Conservation (phyloP, 2,888 invertebrate genomes). For the Caenorhabditis uteleia region DNA sequence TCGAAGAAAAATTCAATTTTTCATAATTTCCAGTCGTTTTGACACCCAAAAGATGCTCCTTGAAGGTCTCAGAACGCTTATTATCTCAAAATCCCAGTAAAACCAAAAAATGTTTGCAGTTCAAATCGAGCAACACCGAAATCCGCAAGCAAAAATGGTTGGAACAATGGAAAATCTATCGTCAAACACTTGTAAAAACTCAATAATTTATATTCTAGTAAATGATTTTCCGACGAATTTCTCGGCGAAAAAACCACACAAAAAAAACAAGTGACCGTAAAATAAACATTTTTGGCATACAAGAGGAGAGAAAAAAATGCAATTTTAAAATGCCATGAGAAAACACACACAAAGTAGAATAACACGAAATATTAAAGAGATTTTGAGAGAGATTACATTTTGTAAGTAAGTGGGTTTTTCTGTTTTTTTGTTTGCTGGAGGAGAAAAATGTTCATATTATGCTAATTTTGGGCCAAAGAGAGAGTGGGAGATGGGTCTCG, state of each 20-base stretch:
- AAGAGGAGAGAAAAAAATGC: background rate
- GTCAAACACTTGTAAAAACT: constrained; percentile 4
- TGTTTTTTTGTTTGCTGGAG: too few relatives aligned
- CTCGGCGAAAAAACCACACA: background rate
- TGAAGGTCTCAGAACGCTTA: background rate
- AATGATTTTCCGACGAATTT: background rate
- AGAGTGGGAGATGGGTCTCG: too few relatives aligned
- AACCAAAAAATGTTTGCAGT: constrained; percentile 11
- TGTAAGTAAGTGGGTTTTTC: too few relatives aligned
- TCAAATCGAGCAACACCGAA: constrained; percentile 12
- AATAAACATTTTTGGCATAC: constrained; percentile 1
- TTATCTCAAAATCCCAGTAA: background rate
- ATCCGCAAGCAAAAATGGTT: constrained; percentile 22
- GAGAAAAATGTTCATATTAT: too few relatives aligned
- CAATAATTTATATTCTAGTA: background rate
- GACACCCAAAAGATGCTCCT: too few relatives aligned
- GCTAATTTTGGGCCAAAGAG: too few relatives aligned
- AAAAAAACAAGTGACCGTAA: background rate
- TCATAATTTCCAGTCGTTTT: too few relatives aligned
- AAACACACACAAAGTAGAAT: background rate
- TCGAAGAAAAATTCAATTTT: too few relatives aligned
- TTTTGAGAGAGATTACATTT: background rate
- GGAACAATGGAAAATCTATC: constrained; percentile 10
- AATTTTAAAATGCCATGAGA: background rate
- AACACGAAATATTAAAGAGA: background rate